Base-by-base conservation (phyloP, 2,113 vertebrate species). In the Neogale vison region DNA sequence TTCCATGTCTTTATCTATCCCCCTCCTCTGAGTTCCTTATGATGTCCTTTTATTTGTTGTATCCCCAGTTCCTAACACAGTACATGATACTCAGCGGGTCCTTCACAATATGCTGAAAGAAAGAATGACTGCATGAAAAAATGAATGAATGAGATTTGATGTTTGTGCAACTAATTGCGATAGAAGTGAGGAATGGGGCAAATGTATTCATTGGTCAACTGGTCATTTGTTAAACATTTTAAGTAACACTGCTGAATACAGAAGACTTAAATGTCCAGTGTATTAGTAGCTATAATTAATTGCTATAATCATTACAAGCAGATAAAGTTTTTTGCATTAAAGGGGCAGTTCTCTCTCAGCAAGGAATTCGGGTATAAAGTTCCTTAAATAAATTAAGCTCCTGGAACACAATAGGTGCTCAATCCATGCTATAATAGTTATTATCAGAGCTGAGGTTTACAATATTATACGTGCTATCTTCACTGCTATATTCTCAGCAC, bases 241-340 rank as follows among this genome's bases (percentile, higher is more conserved):
- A 91, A 93, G 69, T 90, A 55, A 21, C 47, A 61, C n/a, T 47
- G 31, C 5, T 71, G 83, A 96, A 81, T 55, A 71, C 3, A 59
- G 26, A 39, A 14, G 57, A 90, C 39, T 45, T 63, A 63, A 85
- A 18, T 77, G 29, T 52, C 52, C 24, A 50, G n/a, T 21, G 23
- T 85, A 45, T 55, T 94, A 80, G 63, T 50, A 94, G 36, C 26
- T 88, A 59, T 47, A 90, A 96, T 55, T 80, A 88, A 92, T 85
- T 72, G 52, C 45, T 89, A 39, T 74, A 95, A 93, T 69, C 59
- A 83, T 87, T 88, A 81, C 5, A 77, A 85, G 59, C 85, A 83
- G 47, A 59, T 95, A 79, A 92, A 95, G 57, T 42, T 29, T 84
- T 94, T 88, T 83, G 80, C 31, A 71, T 31, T 45, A 69, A 95